Evolutionary conservation across 2,888 invertebrate genomes (phyloP), one percentile per base, ranked within the genome.

Genomic region (Venusia cambrica): DNA sequence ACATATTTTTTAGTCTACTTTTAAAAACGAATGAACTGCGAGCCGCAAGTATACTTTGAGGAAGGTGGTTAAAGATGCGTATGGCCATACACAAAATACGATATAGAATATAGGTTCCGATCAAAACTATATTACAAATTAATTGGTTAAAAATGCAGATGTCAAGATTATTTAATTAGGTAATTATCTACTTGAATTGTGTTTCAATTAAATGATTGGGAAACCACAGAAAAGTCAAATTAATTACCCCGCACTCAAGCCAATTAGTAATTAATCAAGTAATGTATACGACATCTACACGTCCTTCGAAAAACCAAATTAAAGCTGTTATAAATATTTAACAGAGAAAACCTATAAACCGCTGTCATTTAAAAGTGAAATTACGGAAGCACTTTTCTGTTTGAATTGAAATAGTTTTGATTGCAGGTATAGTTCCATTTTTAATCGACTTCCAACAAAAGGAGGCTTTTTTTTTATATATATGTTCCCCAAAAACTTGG

Each of bases 211-310:
- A 43, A 44, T 44, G 25, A 38, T 44, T 24, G 20, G 16, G 32
- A 34, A 38, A 31, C 45, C 38, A 39, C 43, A 21, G 36, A 38
- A 37, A 33, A 36, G 22, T 30, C 16, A 34, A 44, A 42, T 48
- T 51, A 51, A 48, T 48, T 45, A 48, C 30, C 26, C 19, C 29
- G 26, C 39, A 43, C 29, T 47, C 47, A 50, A 45, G 50, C 32
- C 43, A 47, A 47, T 45, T 44, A 45, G 32, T 47, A 47, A 45
- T 50, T 45, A 48, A 45, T 51, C 44, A 38, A 28, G 11, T 21
- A 28, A 24, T 40, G 40, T 35, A 19, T 20, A 34, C 31, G 40
- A 32, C 31, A 34, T 18, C 17, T 5, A 10, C 13, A 7, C 5
- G 21, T 18, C 34, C 34, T 21, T 35, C 22, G 27, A 31, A 31